Evolutionary conservation across 2,797 vertebrate species (phyloP), one percentile per base, ranked within the genome.

Genomic region (Rhinatrema bivittatum): DNA sequence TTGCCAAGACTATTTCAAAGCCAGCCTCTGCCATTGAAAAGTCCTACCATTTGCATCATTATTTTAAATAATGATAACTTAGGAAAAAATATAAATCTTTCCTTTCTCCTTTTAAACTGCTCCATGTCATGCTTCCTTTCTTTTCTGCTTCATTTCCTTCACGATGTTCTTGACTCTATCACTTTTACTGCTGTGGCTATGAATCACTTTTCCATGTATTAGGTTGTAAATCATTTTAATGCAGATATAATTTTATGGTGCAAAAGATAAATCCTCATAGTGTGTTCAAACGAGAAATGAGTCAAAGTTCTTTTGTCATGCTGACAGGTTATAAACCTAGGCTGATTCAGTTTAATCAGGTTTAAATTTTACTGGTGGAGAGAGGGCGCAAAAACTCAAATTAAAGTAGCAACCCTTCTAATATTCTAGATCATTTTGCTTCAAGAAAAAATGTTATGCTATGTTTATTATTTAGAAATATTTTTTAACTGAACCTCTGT

Each of bases 351-450:
- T 62, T 57, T 52, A 62, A 69, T 60, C 42, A 54, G 28, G 28
- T 68, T 74, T 61, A 60, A 47, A 60, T 49, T 57, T 59, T 60
- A 70, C 70, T 63, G 54, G 32, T n/a, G n/a, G n/a, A n/a, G n/a
- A n/a, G n/a, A 53, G 65, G 55, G 65, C 70, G 44, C 42, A 69
- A 59, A 62, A 50, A n/a, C 36, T 63, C 40, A 32, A 15, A 25
- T 20, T 58, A 9, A 47, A 52, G 22, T 27, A 42, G 10, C n/a
- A 36, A 39, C 28, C 6, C 27, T 59, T 54, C 18, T 32, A 24
- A 53, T 60, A 30, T 45, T 70, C 50, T 39, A 46, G 33, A 53
- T 50, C 23, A 41, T 21, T 29, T 29, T 52, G 47, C 23, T 17
- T 16, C 36, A 48, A 53, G 42, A 4, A 40, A 48, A 46, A 55